Conservation (phyloP, 37 sponge, comb jelly and placozoan genomes). For the Eunapius fragilis region DNA sequence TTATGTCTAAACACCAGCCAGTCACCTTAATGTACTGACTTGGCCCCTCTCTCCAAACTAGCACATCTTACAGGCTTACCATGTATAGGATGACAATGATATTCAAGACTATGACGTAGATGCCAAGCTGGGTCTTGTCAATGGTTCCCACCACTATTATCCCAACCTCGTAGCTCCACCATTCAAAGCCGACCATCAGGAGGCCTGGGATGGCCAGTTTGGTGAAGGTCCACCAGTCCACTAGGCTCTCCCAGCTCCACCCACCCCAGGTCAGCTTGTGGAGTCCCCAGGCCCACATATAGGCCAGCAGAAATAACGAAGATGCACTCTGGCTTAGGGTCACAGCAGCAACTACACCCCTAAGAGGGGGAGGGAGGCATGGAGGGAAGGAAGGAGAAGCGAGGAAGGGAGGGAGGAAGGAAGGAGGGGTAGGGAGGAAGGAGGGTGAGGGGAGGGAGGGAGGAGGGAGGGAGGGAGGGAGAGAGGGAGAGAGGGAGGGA, state of each 20-base stretch:
- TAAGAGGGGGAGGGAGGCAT: no score
- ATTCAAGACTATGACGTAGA: neutral
- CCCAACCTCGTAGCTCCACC: constrained; percentile 51
- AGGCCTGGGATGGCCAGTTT: constrained; percentile 59
- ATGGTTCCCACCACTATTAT: constrained; percentile 48
- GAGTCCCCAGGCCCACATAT: constrained; percentile 28
- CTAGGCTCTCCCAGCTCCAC: constrained; percentile 63
- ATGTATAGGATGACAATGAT: constrained; percentile 29
- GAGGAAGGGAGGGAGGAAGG: no score
- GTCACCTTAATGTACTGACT: no score
- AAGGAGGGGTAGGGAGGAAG: no score
- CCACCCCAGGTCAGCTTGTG: constrained; percentile 68
- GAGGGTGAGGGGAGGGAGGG: no score
- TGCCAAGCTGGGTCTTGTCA: constrained; percentile 36
- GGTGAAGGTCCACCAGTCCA: constrained; percentile 51
- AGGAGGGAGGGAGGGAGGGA: no score
- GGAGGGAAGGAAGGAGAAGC: no score
- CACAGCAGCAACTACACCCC: neutral
- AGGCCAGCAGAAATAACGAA: constrained; percentile 16
- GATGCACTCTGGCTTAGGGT: neutral
- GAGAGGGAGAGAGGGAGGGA: no score
- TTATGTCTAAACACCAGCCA: no score
- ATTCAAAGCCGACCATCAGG: constrained; percentile 38
- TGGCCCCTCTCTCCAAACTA: no score
- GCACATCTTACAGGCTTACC: no score